A percentile compares a stretch with the other conserved stretches of the same genome.
Conservation (phyloP, 2,888 invertebrate species). For the Polietes domitor region DNA sequence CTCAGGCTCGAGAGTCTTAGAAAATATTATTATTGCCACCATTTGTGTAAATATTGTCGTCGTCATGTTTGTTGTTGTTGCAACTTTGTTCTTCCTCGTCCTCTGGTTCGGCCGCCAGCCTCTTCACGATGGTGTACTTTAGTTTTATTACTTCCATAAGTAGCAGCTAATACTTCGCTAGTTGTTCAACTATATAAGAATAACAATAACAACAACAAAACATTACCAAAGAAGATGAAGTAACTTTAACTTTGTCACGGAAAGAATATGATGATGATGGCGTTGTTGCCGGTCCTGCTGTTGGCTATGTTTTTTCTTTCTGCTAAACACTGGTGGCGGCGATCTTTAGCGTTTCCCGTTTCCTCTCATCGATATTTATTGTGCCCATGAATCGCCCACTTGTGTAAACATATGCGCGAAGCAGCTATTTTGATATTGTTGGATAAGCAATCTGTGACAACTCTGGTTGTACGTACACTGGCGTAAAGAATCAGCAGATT, state of each 20-base stretch:
- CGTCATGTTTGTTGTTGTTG: neutral
- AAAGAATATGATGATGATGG: neutral
- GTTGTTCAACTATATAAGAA: no score
- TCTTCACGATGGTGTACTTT: slow-evolving; percentile 3
- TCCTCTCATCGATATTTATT: neutral
- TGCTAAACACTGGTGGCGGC: neutral
- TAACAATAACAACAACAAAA: neutral
- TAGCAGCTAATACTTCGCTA: slow-evolving; percentile 11
- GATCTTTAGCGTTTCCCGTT: neutral
- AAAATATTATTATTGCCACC: slow-evolving; percentile 61
- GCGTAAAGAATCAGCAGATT: neutral
- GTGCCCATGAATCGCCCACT: slow-evolving; percentile 23
- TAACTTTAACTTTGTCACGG: slow-evolving; percentile 30
- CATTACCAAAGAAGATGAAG: slow-evolving; percentile 18
- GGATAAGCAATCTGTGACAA: slow-evolving; percentile 18
- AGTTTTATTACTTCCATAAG: slow-evolving; percentile 39
- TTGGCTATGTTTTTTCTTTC: slow-evolving; percentile 1
- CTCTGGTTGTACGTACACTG: neutral
- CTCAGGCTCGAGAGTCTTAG: slow-evolving; percentile 63
- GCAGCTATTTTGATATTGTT: neutral
- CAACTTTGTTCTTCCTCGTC: neutral
- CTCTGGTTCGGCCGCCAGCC: neutral
- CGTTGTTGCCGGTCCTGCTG: neutral
- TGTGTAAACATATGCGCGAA: slow-evolving; percentile 23
- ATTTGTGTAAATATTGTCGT: slow-evolving; percentile 35